Evolutionary conservation across 2,888 invertebrate species (phyloP).

Genomic region (Actias luna): DNA sequence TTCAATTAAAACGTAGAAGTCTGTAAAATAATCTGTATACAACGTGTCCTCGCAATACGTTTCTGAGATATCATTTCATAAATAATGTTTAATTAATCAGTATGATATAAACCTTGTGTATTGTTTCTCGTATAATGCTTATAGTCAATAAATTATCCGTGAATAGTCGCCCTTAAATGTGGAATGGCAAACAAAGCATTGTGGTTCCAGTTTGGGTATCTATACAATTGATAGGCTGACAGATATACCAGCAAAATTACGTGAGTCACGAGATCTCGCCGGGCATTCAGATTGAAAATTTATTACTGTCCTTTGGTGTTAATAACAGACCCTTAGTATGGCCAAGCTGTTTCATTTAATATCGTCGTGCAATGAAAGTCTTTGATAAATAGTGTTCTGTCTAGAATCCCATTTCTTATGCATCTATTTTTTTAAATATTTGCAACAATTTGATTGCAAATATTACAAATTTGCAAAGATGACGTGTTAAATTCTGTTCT

Average conservation of each 20-base stretch:
- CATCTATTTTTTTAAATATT: too few species aligned
- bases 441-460: too few species aligned
- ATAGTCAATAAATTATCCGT: conserved; percentile 7
- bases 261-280: conserved; percentile 39
- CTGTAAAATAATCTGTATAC: background rate
- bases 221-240: conserved; percentile 64
- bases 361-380: background rate
- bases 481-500: background rate
- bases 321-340: conserved; percentile 44
- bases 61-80: background rate
- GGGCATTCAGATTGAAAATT: conserved; percentile 55
- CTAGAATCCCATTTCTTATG: background rate
- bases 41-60: background rate
- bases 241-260: conserved; percentile 59
- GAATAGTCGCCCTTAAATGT: conserved; percentile 15
- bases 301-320: conserved; percentile 54
- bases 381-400: background rate
- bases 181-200: conserved; percentile 46
- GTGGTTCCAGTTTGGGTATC: conserved; percentile 48
- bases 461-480: too few species aligned
- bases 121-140: conserved; percentile 14
- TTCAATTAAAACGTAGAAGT: background rate
- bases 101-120: conserved; percentile 1
- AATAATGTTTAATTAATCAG: background rate
- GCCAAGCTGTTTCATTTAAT: conserved; percentile 40